Evolutionary conservation across 2,113 vertebrate genomes (phyloP).

Genomic region (Gadus chalcogrammus): DNA sequence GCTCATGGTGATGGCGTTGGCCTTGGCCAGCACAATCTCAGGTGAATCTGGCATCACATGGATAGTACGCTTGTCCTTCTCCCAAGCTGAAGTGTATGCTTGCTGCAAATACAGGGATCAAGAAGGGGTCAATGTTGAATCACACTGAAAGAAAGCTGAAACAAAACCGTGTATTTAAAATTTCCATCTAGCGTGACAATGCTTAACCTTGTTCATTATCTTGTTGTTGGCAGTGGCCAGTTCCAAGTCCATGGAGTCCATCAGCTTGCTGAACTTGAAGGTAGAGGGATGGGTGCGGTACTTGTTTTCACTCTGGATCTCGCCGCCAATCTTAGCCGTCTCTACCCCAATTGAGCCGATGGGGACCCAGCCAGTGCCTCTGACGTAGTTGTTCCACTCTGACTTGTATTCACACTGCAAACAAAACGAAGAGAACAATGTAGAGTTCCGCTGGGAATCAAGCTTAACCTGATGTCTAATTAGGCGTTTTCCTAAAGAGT

Average conservation of each 20-base stretch:
- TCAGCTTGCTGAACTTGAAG: conserved; percentile 82
- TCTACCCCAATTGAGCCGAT: conserved; percentile 88
- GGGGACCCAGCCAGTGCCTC: conserved; percentile 88
- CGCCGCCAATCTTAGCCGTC: conserved; percentile 82
- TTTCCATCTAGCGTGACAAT: background rate
- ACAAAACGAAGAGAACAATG: background rate
- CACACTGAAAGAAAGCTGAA: background rate
- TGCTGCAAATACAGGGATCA: conserved; percentile 55
- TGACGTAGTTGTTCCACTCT: conserved; percentile 86
- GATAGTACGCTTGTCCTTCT: conserved; percentile 86
- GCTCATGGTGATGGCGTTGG: conserved; percentile 86
- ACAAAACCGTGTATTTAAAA: background rate
- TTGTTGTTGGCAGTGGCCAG: conserved; percentile 88
- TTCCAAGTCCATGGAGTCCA: conserved; percentile 89
- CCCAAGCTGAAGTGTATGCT: conserved; percentile 89
- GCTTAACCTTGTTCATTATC: conserved; percentile 87
- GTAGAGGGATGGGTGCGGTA: conserved; percentile 88
- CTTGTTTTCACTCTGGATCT: conserved; percentile 85
- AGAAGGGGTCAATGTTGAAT: conserved; percentile 1
- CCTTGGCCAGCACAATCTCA: conserved; percentile 85
- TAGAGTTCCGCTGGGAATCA: background rate
- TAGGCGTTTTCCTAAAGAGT: too few species aligned
- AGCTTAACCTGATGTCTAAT: too few species aligned
- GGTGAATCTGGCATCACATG: conserved; percentile 91
- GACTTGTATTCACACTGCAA: conserved; percentile 83